Evolutionary conservation across 2,888 invertebrate species (phyloP).

Genomic region (Acrocyrtus sp.): DNA sequence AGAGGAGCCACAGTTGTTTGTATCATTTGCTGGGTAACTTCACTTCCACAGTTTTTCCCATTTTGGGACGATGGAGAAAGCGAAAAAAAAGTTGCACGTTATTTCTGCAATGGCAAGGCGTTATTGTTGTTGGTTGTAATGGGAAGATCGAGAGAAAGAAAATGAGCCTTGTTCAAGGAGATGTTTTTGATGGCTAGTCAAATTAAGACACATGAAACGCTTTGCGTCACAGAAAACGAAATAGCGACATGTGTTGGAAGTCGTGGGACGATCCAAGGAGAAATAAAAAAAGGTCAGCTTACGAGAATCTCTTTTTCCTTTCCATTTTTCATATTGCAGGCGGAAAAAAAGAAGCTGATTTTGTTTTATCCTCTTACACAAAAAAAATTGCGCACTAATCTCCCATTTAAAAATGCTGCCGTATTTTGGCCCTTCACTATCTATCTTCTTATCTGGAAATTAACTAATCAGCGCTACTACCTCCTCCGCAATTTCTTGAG

Average conservation of each 20-base stretch:
- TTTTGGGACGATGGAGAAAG: background rate
- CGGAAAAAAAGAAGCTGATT: too few species aligned
- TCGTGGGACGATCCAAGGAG: too few species aligned
- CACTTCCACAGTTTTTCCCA: background rate
- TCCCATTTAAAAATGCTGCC: too few species aligned
- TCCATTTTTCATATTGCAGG: too few species aligned
- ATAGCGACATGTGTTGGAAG: background rate
- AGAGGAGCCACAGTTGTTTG: background rate
- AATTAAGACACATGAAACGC: background rate
- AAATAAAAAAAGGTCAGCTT: background rate
- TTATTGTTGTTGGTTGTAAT: background rate
- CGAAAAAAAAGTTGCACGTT: background rate
- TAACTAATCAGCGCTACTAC: too few species aligned
- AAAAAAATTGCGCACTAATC: too few species aligned
- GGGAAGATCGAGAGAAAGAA: background rate
- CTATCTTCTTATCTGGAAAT: too few species aligned
- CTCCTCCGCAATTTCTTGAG: too few species aligned
- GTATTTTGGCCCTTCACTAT: too few species aligned
- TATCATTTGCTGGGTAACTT: background rate
- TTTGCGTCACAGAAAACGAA: background rate
- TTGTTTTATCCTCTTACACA: too few species aligned
- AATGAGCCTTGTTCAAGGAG: background rate
- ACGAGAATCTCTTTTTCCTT: too few species aligned
- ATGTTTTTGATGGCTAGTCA: background rate
- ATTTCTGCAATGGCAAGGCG: too few species aligned